Conservation (phyloP, 2,113 vertebrate genomes). For the Galbula dea region DNA sequence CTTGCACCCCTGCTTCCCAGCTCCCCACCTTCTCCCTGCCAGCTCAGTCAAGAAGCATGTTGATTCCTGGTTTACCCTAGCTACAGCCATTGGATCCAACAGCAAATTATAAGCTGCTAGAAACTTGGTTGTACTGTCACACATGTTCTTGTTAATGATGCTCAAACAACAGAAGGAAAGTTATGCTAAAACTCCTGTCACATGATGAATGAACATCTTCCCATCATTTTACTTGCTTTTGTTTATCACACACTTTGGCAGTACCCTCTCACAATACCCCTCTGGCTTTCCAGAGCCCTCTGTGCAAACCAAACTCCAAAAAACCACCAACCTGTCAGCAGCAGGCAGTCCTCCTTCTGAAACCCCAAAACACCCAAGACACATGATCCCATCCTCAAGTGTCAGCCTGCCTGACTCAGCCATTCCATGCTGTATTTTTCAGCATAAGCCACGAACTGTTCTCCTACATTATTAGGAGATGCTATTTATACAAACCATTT, state of each 20-base stretch:
- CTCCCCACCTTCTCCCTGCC: background rate
- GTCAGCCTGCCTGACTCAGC: background rate
- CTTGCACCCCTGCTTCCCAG: background rate
- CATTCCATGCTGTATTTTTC: background rate
- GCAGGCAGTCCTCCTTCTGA: background rate
- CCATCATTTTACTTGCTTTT: background rate
- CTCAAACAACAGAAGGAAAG: background rate
- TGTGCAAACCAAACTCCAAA: background rate
- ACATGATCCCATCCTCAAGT: background rate
- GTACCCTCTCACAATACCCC: background rate
- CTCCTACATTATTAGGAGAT: background rate
- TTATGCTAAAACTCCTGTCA: background rate
- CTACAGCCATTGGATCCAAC: background rate
- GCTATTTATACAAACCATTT: slow-evolving; percentile 20
- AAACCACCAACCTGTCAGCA: background rate
- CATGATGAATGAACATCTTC: background rate
- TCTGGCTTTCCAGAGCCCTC: background rate
- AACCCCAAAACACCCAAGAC: background rate
- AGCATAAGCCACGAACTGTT: background rate
- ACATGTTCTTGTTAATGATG: background rate
- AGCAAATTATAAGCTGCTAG: background rate
- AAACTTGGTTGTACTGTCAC: background rate
- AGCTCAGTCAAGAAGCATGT: rapidly evolving
- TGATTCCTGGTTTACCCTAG: background rate
- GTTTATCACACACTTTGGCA: background rate